phyloP scores from a whole-genome alignment of 2,797 vertebrate genomes.

The Etheostoma nigrum region DNA sequence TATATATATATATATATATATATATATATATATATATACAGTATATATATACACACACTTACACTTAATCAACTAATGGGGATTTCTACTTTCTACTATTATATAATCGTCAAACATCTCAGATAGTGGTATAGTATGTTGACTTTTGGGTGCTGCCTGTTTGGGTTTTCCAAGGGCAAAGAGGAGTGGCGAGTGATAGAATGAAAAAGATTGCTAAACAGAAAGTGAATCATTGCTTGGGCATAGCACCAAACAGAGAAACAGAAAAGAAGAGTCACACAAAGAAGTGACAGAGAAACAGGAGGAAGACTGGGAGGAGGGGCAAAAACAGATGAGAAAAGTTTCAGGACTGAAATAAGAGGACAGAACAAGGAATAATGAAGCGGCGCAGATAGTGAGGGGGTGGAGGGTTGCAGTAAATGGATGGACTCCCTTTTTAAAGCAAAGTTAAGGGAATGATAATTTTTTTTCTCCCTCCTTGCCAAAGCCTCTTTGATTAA shows the following conservation, averaged over 20 bases:
- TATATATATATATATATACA: no score
- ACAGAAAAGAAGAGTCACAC: slow-evolving; percentile 1
- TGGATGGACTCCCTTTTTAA: slow-evolving; percentile 48
- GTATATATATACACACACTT: neutral
- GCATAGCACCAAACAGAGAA: slow-evolving; percentile 5
- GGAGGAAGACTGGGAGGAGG: slow-evolving; percentile 40
- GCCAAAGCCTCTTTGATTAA: slow-evolving; percentile 66
- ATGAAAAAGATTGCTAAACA: slow-evolving; percentile 17
- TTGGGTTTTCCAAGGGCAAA: neutral
- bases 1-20: no score
- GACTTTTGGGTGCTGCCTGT: neutral
- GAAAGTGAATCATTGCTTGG: slow-evolving; percentile 20
- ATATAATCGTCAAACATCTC: neutral
- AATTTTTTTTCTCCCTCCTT: slow-evolving; percentile 21
- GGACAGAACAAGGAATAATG: slow-evolving; percentile 43
- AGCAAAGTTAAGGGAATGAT: slow-evolving; percentile 45
- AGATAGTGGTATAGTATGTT: neutral
- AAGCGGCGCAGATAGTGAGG: slow-evolving; percentile 34
- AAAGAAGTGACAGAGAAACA: slow-evolving; percentile 31
- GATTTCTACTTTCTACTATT: neutral
- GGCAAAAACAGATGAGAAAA: slow-evolving; percentile 57
- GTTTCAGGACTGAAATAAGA: slow-evolving; percentile 51
- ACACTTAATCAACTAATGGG: neutral
- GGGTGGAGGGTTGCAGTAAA: slow-evolving; percentile 2
- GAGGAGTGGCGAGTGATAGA: neutral